Conservation (phyloP, 2,797 vertebrate species). For the Merluccius polli region DNA sequence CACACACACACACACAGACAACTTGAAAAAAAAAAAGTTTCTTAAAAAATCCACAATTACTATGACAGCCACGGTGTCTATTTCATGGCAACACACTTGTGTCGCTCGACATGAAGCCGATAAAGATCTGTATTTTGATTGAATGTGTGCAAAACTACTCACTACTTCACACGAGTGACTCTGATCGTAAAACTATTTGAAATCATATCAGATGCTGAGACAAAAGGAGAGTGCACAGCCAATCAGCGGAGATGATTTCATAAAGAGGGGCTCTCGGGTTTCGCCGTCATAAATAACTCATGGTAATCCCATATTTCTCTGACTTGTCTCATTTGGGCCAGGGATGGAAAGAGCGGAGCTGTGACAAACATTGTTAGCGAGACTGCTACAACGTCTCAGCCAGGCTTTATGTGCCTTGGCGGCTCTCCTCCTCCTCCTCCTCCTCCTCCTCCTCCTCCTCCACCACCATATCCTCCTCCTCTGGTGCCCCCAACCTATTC, state of each 20-base stretch:
- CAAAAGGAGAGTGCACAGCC: conserved; percentile 44
- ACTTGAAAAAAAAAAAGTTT: conserved; percentile 30
- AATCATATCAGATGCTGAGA: conserved; percentile 70
- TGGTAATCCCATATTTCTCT: conserved; percentile 78
- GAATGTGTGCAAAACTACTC: conserved; percentile 73
- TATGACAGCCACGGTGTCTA: conserved; percentile 70
- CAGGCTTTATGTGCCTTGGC: conserved; percentile 59
- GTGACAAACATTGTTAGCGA: conserved; percentile 78
- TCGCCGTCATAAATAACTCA: conserved; percentile 80
- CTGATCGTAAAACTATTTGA: conserved; percentile 69
- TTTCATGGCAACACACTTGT: conserved; percentile 74
- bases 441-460: neutral
- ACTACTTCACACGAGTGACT: conserved; percentile 66
- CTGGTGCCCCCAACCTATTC: neutral
- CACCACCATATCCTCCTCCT: neutral
- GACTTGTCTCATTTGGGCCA: conserved; percentile 73
- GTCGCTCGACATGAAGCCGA: conserved; percentile 73
- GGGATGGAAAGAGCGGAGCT: conserved; percentile 65
- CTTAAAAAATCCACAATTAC: conserved; percentile 66
- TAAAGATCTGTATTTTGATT: conserved; percentile 77
- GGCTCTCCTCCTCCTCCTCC: neutral
- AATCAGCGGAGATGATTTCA: conserved; percentile 74
- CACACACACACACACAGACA: neutral
- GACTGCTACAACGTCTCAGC: conserved; percentile 54
- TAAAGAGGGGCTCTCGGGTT: conserved; percentile 72